Evolutionary conservation across 1,140 invertebrate genomes (phyloP).

Genomic region (Homarus americanus): DNA sequence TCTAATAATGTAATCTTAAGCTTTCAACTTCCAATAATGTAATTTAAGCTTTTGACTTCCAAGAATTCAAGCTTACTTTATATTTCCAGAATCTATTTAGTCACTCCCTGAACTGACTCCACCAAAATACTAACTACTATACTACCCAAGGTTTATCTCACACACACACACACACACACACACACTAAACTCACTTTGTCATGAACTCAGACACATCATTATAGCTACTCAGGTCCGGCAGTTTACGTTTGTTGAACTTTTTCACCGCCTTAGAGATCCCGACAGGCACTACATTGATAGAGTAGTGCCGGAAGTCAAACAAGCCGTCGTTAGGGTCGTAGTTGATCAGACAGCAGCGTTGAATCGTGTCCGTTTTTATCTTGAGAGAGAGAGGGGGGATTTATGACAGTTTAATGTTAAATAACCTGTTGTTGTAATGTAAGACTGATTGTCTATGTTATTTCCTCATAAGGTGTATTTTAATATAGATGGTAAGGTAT

Average conservation of each 20-base stretch:
- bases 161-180: no score
- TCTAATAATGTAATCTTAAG: no score
- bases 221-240: conserved; percentile 51
- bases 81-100: not conserved
- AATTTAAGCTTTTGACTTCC: no score
- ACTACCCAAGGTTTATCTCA: no score
- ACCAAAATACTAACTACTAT: no score
- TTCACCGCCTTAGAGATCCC: conserved; percentile 44
- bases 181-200: conserved; percentile 53
- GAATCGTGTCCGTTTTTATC: conserved; percentile 35
- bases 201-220: conserved; percentile 55
- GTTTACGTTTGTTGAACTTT: conserved; percentile 35
- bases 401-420: no score
- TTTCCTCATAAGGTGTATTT: no score
- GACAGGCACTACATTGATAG: conserved; percentile 28
- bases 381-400: conserved; percentile 9
- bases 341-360: conserved; percentile 48
- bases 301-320: conserved; percentile 57
- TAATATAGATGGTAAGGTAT: no score
- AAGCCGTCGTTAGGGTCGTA: conserved; percentile 36
- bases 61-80: no score
- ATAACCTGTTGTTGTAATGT: no score
- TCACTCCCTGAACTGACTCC: not conserved
- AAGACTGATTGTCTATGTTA: no score
- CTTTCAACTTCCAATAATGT: no score